Evolutionary conservation across 2,888 invertebrate species (phyloP).

Genomic region (Caenorhabditis drosophilae): DNA sequence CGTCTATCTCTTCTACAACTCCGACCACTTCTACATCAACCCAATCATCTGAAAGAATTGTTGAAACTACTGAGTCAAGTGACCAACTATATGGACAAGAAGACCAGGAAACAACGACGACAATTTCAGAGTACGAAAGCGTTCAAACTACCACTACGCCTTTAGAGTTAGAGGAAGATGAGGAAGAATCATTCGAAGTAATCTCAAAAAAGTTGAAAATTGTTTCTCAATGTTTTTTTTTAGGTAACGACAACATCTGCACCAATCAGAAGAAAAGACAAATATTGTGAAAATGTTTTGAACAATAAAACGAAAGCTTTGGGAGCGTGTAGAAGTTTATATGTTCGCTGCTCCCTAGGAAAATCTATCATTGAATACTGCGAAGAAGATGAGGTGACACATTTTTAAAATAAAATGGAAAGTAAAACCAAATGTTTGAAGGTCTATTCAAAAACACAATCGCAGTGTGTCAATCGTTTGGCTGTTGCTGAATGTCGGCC

Average conservation of each 20-base stretch:
- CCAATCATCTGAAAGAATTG: neutral
- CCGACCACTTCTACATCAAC: neutral
- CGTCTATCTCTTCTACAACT: slow-evolving; percentile 4
- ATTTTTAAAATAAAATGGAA: no score
- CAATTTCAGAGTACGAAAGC: no score
- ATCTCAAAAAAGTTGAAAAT: neutral
- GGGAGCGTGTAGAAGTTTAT: slow-evolving; percentile 20
- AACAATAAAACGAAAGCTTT: slow-evolving; percentile 12
- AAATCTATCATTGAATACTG: slow-evolving; percentile 14
- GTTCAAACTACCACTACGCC: no score
- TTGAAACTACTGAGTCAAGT: neutral
- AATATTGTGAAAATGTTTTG: slow-evolving; percentile 12
- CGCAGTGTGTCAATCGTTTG: slow-evolving; percentile 17
- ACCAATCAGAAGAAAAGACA: neutral
- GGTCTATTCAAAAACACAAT: slow-evolving; percentile 17
- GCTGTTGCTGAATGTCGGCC: slow-evolving; percentile 14
- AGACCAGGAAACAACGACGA: no score
- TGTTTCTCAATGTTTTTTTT: no score
- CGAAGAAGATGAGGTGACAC: slow-evolving; percentile 1
- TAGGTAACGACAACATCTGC: neutral
- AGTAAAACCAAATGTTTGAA: no score
- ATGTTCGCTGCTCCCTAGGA: slow-evolving; percentile 19
- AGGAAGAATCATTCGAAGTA: slow-evolving; percentile 6
- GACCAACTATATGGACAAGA: no score
- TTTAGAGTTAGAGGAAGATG: slow-evolving; percentile 2